phyloP scores from a whole-genome alignment of 2,797 vertebrate genomes.

The Petrocephalus schoutedeni region DNA sequence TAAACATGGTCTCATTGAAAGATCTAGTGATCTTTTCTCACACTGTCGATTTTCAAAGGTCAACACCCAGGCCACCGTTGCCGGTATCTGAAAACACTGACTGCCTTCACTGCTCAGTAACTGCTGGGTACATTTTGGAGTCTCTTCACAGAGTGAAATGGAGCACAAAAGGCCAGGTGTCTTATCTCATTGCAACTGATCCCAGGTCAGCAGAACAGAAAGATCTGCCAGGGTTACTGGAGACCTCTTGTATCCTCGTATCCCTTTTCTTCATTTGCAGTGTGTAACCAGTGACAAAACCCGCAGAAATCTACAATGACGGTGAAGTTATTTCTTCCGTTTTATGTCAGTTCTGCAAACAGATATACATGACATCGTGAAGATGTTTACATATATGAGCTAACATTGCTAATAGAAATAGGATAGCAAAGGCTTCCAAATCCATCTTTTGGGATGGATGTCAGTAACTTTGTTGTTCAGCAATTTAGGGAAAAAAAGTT shows the following conservation, averaged over 20 bases:
- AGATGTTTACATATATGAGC: conserved; percentile 48
- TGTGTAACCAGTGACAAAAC: conserved; percentile 20
- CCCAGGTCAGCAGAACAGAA: neutral
- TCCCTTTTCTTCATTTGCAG: neutral
- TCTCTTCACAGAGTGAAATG: neutral
- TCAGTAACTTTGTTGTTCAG: neutral
- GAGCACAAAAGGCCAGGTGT: conserved; percentile 40
- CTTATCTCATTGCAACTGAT: neutral
- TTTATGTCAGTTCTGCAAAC: conserved; percentile 62
- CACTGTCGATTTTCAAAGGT: conserved; percentile 7
- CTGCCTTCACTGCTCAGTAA: neutral
- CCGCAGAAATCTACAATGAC: conserved; percentile 59
- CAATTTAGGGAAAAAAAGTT: neutral
- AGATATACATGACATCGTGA: conserved; percentile 48
- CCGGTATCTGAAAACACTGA: neutral
- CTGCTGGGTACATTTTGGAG: neutral
- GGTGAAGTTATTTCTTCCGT: conserved; percentile 61
- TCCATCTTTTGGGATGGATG: neutral
- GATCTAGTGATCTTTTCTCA: conserved; percentile 4
- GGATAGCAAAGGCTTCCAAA: neutral
- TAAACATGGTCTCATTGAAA: neutral
- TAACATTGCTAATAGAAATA: conserved; percentile 48
- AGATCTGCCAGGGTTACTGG: neutral
- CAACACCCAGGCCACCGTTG: neutral
- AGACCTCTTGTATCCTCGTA: neutral